Base-by-base conservation (phyloP, 2,797 vertebrate genomes). In the Enteromius paludinosus region DNA sequence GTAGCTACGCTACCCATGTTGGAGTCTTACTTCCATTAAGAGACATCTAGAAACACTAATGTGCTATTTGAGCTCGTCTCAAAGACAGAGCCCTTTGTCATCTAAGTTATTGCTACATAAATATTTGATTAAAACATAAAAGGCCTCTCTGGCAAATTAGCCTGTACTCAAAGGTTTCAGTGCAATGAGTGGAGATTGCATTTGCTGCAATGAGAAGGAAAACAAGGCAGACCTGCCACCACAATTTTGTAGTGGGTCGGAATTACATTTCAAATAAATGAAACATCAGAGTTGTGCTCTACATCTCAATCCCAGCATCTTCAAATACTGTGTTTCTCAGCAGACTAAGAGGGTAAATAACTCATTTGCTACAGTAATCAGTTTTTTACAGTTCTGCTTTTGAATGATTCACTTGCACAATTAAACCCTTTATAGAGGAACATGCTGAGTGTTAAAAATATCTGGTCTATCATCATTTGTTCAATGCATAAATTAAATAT, bases 41-140 rank as follows among this genome's bases (percentile, higher is more conserved):
- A 41, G 69, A 64, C 0, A 4, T 47, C 17, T 77, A 47, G 59
- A 77, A 41, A 79, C 41, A 86, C 81, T 90, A 90, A 90, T 84
- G 84, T 64, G 54, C 87, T 87, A 88, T 92, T 91, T 91, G 83
- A 78, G 8, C 18, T 61, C 35, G 15, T 71, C 71, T 87, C 75
- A 86, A 66, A 82, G 79, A 88, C 88, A 83, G 84, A 70, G 81
- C 66, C 85, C 86, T 85, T 89, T 85, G 88, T 89, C 89, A 89
- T 92, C 87, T 25, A 78, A 86, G 86, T 89, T 91, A 92, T 93
- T 92, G 90, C 6, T 61, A 88, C 87, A 92, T 92, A 83, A 93
- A 93, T 93, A 91, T 92, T 93, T 93, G 81, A 94, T 92, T 4
- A 74, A 59, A 47, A 86, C 83, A 91, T 91, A 89, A 93, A 92